phyloP scores from a whole-genome alignment of 53 echinoderm and acorn worm species.

The Paracentrotus lividus region DNA sequence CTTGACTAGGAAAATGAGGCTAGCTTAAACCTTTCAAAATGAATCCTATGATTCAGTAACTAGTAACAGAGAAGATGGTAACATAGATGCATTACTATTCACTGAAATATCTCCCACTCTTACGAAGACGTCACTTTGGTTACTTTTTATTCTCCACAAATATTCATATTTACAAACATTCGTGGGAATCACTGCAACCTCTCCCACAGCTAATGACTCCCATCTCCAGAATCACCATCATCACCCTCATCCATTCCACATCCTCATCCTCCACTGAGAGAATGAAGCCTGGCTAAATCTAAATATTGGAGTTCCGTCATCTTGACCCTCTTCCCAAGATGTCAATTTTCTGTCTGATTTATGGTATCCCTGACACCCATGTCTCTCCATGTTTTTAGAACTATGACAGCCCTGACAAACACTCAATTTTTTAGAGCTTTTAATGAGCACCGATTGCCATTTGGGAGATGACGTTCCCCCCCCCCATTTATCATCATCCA shows the following conservation, averaged over 20 bases:
- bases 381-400: constrained; percentile 32
- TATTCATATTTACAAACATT: constrained; percentile 28
- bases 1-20: too few species aligned
- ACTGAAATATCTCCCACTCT: not conserved
- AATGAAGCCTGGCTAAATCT: not conserved
- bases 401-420: constrained; percentile 59
- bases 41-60: too few species aligned
- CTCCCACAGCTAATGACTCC: not conserved
- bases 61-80: too few species aligned
- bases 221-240: not conserved
- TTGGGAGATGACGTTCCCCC: not conserved
- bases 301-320: constrained; percentile 34
- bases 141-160: not conserved
- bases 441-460: constrained; percentile 34
- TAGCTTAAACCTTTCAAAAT: too few species aligned
- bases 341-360: constrained; percentile 39
- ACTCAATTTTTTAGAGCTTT: constrained; percentile 56
- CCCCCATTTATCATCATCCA: not conserved
- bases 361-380: constrained; percentile 23
- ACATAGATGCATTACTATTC: not conserved
- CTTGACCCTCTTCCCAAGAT: constrained; percentile 27
- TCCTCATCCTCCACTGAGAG: not conserved
- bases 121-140: not conserved
- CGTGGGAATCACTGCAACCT: not conserved
- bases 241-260: not conserved